These are phyloP conservation scores for Montipora efflorescens DNA, from an alignment of 64 coral and sea anemone genomes.

Conservation along the genomic window DNA sequence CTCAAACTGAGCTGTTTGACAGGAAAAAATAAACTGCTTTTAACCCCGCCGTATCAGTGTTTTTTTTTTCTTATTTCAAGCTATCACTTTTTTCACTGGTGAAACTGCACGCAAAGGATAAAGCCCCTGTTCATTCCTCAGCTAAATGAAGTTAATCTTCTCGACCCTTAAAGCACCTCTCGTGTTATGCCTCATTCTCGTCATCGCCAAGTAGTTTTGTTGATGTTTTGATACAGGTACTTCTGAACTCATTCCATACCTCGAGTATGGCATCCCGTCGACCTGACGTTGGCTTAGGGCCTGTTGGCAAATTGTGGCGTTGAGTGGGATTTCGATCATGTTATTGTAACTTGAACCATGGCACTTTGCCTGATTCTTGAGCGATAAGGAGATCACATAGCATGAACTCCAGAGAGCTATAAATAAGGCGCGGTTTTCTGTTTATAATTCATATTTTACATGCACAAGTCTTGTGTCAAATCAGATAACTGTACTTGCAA, in stretches of 20 bases:
- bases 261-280: background rate
- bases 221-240: background rate
- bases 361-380: constrained; percentile 1
- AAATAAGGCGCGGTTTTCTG: constrained; percentile 17
- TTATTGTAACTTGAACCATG: constrained; percentile 34
- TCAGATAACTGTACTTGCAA: constrained; percentile 18
- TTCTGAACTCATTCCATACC: background rate
- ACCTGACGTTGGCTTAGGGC: background rate
- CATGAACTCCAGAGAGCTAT: background rate
- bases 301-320: background rate
- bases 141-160: background rate
- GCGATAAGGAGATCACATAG: constrained; percentile 26
- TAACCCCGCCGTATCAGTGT: background rate
- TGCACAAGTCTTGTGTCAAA: background rate
- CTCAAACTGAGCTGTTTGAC: background rate
- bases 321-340: background rate
- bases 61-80: background rate
- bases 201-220: background rate
- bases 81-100: background rate
- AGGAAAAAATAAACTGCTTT: constrained; percentile 6
- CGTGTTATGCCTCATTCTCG: background rate
- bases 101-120: background rate
- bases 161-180: background rate
- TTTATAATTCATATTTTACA: background rate
- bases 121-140: background rate